Evolutionary conservation across 2,113 vertebrate genomes (phyloP).

Genomic region (Hypocryptadius cinnamomeus): DNA sequence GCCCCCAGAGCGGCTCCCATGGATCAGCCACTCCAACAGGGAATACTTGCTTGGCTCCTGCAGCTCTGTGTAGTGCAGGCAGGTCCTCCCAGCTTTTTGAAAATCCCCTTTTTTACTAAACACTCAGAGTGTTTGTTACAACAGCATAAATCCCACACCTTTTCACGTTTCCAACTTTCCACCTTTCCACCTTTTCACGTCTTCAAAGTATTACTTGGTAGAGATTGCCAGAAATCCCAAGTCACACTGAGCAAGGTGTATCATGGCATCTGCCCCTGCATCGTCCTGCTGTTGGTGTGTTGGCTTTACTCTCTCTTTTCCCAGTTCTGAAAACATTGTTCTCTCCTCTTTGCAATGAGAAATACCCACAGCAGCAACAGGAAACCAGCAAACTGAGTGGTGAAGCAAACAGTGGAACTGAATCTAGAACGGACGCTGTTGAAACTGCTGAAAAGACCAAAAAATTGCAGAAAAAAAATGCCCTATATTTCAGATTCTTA

Average conservation of each 20-base stretch:
- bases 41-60: not conserved
- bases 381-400: not conserved
- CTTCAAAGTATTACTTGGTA: not conserved
- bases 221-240: not conserved
- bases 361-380: not conserved
- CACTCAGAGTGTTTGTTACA: fast-evolving
- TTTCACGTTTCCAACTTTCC: too few relatives aligned
- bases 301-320: not conserved
- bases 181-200: not conserved
- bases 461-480: not conserved
- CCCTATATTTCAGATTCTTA: not conserved
- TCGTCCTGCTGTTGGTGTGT: not conserved
- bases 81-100: not conserved
- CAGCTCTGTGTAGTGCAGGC: fast-evolving
- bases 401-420: slow-evolving; percentile 2
- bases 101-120: not conserved
- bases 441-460: not conserved
- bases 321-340: slow-evolving; percentile 5
- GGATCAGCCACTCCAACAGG: not conserved
- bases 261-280: not conserved
- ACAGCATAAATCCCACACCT: not conserved
- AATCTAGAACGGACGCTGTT: not conserved
- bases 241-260: not conserved
- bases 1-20: not conserved
- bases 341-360: not conserved